Conservation (phyloP, 2,888 invertebrate species). For the Perdita meconis region DNA sequence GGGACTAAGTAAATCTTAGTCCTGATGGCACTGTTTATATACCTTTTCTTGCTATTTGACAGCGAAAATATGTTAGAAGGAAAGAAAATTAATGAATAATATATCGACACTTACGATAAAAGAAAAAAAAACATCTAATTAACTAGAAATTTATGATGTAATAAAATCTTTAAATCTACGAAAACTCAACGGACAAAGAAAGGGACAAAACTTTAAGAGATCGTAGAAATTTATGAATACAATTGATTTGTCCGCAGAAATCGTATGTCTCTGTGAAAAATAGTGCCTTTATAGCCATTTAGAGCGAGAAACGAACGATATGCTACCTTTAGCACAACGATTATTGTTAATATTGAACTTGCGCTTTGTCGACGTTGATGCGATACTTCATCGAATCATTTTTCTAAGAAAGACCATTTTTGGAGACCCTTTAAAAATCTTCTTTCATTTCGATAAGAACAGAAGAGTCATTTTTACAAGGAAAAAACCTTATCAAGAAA, state of each 20-base stretch:
- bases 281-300: slow-evolving; percentile 74
- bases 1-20: too few species aligned
- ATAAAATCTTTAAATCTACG: neutral
- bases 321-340: slow-evolving; percentile 32
- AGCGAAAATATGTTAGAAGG: too few species aligned
- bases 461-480: too few species aligned
- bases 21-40: too few species aligned
- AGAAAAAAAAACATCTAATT: too few species aligned
- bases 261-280: slow-evolving; percentile 75
- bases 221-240: neutral
- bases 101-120: too few species aligned
- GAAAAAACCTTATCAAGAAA: too few species aligned
- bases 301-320: slow-evolving; percentile 44
- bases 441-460: too few species aligned
- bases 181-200: neutral
- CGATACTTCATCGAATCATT: neutral
- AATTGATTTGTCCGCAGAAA: slow-evolving; percentile 52
- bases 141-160: too few species aligned
- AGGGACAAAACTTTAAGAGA: neutral
- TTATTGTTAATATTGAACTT: slow-evolving; percentile 10
- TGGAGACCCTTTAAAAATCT: neutral
- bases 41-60: too few species aligned
- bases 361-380: slow-evolving; percentile 5
- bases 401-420: neutral
- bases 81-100: too few species aligned